Conservation (phyloP, 1,140 invertebrate genomes). For the Vollenhovia emeryi region DNA sequence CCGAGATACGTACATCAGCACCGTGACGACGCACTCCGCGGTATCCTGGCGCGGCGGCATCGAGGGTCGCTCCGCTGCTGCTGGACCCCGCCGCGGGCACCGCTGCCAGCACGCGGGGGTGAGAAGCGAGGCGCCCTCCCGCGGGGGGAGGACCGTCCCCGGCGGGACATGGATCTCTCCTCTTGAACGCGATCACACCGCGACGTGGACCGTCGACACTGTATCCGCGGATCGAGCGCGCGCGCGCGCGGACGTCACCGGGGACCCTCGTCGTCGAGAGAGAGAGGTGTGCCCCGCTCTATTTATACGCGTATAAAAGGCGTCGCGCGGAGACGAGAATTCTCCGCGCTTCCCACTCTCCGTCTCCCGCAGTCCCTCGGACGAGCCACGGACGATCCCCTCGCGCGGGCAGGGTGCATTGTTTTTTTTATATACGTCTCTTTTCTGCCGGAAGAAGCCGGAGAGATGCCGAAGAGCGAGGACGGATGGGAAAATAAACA, state of each 20-base stretch:
- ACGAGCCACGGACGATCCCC: neutral
- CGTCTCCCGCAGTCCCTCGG: neutral
- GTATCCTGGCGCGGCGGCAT: constrained; percentile 57
- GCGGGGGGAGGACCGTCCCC: neutral
- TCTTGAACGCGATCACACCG: neutral
- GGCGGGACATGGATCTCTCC: neutral
- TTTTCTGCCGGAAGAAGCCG: neutral
- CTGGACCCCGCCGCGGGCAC: neutral
- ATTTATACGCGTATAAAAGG: constrained; percentile 46
- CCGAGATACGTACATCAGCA: constrained; percentile 70
- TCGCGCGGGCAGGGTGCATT: neutral
- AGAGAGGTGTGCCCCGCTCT: constrained; percentile 1
- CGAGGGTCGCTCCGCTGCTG: constrained; percentile 9
- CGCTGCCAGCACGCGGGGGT: neutral
- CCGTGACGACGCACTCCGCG: constrained; percentile 62
- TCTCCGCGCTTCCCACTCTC: neutral
- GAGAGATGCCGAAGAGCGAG: neutral
- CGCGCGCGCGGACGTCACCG: constrained; percentile 34
- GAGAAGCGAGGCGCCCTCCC: neutral
- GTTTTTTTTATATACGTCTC: neutral
- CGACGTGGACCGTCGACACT: constrained; percentile 6
- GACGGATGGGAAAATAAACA: neutral
- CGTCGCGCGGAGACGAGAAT: neutral
- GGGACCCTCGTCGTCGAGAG: neutral
- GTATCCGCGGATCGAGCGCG: neutral